Percentiles rank a stretch among this genome's conserved stretches.
phyloP scores from a whole-genome alignment of 2,113 vertebrate species.

The Austrofundulus limnaeus region DNA sequence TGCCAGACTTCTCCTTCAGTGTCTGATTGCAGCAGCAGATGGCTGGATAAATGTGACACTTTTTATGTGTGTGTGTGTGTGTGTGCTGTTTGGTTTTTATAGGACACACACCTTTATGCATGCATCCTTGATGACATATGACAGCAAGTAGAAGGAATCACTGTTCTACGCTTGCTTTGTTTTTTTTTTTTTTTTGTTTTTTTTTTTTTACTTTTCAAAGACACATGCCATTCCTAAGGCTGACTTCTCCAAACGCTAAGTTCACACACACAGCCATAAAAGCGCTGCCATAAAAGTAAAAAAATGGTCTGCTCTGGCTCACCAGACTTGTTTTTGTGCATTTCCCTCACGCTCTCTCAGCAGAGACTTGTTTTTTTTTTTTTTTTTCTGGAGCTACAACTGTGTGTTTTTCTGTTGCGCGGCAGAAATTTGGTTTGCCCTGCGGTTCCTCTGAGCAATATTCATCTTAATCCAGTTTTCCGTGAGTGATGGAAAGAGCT shows the following conservation, averaged over 20 bases:
- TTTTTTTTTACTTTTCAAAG: conserved; percentile 31
- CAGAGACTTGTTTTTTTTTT: conserved; percentile 10
- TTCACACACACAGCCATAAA: conserved; percentile 66
- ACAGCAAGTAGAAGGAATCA: neutral
- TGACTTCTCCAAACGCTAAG: conserved; percentile 59
- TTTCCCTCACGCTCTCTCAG: conserved; percentile 29
- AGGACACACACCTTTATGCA: conserved; percentile 34
- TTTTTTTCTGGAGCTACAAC: conserved; percentile 12
- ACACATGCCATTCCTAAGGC: conserved; percentile 53
- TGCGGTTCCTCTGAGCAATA: conserved; percentile 49
- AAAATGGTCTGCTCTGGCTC: conserved; percentile 36
- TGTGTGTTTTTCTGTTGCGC: conserved; percentile 41
- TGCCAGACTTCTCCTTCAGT: conserved; percentile 48
- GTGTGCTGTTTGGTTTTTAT: conserved; percentile 38
- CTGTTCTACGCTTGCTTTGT: neutral
- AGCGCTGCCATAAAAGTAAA: conserved; percentile 61
- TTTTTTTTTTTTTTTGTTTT: too few relatives aligned
- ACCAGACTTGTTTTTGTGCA: conserved; percentile 47
- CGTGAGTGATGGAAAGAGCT: conserved; percentile 55
- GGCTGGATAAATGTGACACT: conserved; percentile 70
- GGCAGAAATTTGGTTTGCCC: conserved; percentile 45
- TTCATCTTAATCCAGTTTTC: conserved; percentile 67
- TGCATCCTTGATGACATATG: conserved; percentile 21
- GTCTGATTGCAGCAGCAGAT: conserved; percentile 76
- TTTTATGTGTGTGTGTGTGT: conserved; percentile 15